A percentile compares a stretch with the other conserved stretches of the same genome.
Evolutionary conservation across 2,113 vertebrate genomes (phyloP).

Genomic region (Tragulus kanchil): DNA sequence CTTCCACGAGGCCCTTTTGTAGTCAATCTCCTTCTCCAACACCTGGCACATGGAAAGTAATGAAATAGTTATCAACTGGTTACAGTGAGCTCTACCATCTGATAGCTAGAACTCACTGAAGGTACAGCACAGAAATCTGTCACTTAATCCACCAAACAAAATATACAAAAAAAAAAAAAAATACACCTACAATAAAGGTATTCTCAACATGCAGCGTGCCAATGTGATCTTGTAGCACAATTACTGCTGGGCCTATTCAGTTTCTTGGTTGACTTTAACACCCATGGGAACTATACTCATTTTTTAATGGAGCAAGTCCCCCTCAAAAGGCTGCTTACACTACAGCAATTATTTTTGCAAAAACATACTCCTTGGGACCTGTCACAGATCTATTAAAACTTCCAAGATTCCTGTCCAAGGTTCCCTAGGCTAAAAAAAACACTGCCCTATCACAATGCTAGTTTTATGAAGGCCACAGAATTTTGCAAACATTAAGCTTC

Average conservation of each 20-base stretch:
- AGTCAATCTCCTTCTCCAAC: background rate
- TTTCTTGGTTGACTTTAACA: conserved; percentile 1
- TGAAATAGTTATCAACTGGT: background rate
- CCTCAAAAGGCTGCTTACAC: background rate
- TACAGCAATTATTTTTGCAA: background rate
- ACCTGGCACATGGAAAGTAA: background rate
- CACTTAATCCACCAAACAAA: background rate
- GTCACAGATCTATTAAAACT: background rate
- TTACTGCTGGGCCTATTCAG: background rate
- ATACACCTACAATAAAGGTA: background rate
- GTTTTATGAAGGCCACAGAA: background rate
- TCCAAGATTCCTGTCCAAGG: background rate
- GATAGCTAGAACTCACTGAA: background rate
- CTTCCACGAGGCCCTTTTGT: background rate
- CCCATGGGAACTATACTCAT: background rate
- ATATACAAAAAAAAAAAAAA: background rate
- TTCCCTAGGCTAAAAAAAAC: background rate
- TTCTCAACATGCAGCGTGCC: background rate
- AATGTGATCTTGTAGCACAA: background rate
- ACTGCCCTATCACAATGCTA: background rate
- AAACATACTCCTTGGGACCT: background rate
- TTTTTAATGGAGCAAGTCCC: too few relatives aligned
- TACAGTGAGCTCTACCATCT: background rate
- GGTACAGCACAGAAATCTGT: background rate
- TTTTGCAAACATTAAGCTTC: background rate